Conservation (phyloP, 1,140 invertebrate genomes). For the Macrotrachela quadricornifera region DNA sequence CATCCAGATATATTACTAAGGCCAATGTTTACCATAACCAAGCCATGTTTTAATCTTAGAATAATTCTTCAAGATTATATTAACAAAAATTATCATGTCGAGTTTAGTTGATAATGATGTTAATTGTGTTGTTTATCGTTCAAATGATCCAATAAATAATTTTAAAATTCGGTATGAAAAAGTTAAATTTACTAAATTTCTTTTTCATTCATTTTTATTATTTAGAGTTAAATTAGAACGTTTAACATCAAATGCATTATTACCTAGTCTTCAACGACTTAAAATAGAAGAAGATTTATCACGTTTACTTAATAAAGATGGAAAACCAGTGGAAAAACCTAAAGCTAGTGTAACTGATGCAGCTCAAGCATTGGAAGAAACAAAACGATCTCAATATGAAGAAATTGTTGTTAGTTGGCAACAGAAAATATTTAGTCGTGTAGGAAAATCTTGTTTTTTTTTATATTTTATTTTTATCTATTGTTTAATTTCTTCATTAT, state of each 20-base stretch:
- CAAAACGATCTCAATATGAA: too few species aligned
- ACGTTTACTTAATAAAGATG: background rate
- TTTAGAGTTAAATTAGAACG: slow-evolving; percentile 1
- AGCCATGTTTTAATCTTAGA: too few species aligned
- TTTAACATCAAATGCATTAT: background rate
- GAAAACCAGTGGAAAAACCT: background rate
- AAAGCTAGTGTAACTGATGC: too few species aligned
- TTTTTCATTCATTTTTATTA: background rate
- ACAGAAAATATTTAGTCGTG: too few species aligned
- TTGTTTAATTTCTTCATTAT: background rate
- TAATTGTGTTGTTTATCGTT: background rate
- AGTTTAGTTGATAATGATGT: background rate
- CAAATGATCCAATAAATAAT: slow-evolving; percentile 4
- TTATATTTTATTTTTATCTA: background rate
- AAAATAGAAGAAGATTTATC: background rate
- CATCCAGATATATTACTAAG: too few species aligned
- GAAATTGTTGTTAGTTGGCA: too few species aligned
- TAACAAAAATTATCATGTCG: too few species aligned
- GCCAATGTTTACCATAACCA: too few species aligned
- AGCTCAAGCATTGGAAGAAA: too few species aligned
- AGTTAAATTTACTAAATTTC: background rate
- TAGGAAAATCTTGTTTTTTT: too few species aligned
- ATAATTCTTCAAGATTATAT: too few species aligned
- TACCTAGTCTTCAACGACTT: background rate
- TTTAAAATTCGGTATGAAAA: slow-evolving; percentile 6